These are phyloP conservation scores for Prionailurus bengalensis DNA, from an alignment of 2,113 vertebrate species.

Conservation along the genomic window DNA sequence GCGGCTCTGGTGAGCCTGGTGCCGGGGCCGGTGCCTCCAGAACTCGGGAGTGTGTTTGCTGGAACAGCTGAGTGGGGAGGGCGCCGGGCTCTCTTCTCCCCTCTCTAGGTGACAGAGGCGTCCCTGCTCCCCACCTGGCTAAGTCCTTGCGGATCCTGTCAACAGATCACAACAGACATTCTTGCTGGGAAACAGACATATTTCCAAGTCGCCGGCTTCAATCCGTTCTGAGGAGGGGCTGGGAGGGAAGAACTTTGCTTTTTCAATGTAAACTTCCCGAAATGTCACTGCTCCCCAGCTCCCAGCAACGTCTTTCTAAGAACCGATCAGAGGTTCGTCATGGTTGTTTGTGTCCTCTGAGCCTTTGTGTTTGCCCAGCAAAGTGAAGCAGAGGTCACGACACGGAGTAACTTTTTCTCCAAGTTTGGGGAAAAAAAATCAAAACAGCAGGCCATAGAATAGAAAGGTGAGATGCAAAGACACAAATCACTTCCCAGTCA, in stretches of 20 bases:
- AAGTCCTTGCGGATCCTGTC: background rate
- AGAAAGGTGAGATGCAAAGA: constrained; percentile 88
- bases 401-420: constrained; percentile 88
- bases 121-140: background rate
- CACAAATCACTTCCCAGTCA: constrained; percentile 90
- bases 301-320: constrained; percentile 19
- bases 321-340: constrained; percentile 58
- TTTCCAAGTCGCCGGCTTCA: background rate
- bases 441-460: constrained; percentile 88
- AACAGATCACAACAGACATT: background rate
- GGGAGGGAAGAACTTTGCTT: background rate
- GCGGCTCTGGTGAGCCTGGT: background rate
- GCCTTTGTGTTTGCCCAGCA: constrained; percentile 85
- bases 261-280: constrained; percentile 60
- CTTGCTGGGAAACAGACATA: background rate
- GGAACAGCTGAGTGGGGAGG: background rate
- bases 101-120: background rate
- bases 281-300: constrained; percentile 63
- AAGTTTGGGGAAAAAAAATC: constrained; percentile 89
- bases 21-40: background rate
- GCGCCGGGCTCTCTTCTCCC: background rate
- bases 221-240: background rate
- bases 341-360: constrained; percentile 61
- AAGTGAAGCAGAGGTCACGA: constrained; percentile 93
- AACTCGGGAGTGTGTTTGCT: background rate